Base-by-base conservation (phyloP, 2,797 vertebrate species). In the Esox masquinongy region DNA sequence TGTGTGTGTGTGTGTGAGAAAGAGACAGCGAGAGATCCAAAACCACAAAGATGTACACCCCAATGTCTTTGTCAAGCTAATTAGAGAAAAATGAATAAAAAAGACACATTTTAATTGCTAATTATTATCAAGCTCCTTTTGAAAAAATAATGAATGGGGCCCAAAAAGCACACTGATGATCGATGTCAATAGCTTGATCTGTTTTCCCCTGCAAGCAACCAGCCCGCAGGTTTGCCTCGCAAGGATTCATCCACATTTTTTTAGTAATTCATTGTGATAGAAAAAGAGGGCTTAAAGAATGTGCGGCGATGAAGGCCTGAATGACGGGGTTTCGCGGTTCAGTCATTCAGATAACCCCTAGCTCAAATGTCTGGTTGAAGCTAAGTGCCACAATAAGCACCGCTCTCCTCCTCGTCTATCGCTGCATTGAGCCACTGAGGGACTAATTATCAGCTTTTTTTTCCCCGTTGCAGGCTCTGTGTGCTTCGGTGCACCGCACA, bases 391-490 rank as follows among this genome's bases (percentile, higher is more conserved):
- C 90, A 89, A 85, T 92, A 94, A 94, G 93, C 94, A 92, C 79
- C 78, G 70, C 77, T 77, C 82, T 22, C 43, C 66, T 31, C 49
- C 22, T 43, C 16, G 49, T 53, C 90, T 90, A 87, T 91, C 93
- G 95, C 94, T 92, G 90, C 93, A 93, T 95, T 96, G 95, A 97
- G 94, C 93, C 98, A 97, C 98, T 97, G 92, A 90, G 98, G 98
- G 97, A 99, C 95, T 98, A 98, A 99, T 99, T 99, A 99, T 94
- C 93, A 95, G 95, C 94, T 96, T 96, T 95, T 93, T 79, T 72
- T 75, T 91, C 94, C 92, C 96, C 95, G 94, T 96, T 95, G 95
- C 95, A 93, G 94, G 92, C 94, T 95, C 91, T 92, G 87, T 94
- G 92, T 90, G 89, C 93, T 94, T 82, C 90, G 91, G 86, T 90